These are phyloP conservation scores for Condylostylus longicornis DNA, from an alignment of 1,140 invertebrate species.

Conservation along the genomic window DNA sequence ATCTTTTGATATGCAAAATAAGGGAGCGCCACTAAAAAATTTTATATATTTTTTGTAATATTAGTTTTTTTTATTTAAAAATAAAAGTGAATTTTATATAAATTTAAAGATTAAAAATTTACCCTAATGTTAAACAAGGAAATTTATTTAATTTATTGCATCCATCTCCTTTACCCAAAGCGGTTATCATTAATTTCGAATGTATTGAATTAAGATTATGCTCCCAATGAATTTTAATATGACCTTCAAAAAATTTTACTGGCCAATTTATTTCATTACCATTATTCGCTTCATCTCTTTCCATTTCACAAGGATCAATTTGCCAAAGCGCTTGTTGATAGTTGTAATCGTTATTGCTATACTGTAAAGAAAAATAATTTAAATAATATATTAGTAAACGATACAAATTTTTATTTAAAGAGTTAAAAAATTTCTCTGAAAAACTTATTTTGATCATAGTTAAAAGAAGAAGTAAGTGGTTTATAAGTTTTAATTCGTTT, in stretches of 20 bases:
- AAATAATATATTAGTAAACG: background rate
- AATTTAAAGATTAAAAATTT: background rate
- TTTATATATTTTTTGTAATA: background rate
- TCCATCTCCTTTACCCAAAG: slow-evolving; percentile 26
- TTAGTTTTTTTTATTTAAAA: background rate
- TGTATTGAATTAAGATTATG: slow-evolving; percentile 18
- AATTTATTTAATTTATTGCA: slow-evolving; percentile 22
- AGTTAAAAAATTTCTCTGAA: too few species aligned
- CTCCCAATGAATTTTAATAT: slow-evolving; percentile 26
- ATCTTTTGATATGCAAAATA: slow-evolving; percentile 42
- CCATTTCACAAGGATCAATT: slow-evolving; percentile 28
- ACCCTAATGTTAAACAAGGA: slow-evolving; percentile 30
- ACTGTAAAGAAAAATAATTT: slow-evolving; percentile 14
- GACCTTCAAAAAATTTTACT: slow-evolving; percentile 25
- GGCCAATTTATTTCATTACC: slow-evolving; percentile 25
- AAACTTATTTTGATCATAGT: too few species aligned
- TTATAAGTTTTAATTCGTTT: too few species aligned
- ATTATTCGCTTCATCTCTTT: slow-evolving; percentile 22
- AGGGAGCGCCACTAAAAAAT: slow-evolving; percentile 27
- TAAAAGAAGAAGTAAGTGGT: too few species aligned
- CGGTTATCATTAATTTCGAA: slow-evolving; percentile 30
- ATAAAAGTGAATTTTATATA: background rate
- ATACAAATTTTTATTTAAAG: too few species aligned
- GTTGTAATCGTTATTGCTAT: slow-evolving; percentile 26
- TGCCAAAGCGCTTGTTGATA: slow-evolving; percentile 28